Evolutionary conservation across 2,113 vertebrate species (phyloP), one percentile per base, ranked within the genome.

Genomic region (Suncus etruscus): DNA sequence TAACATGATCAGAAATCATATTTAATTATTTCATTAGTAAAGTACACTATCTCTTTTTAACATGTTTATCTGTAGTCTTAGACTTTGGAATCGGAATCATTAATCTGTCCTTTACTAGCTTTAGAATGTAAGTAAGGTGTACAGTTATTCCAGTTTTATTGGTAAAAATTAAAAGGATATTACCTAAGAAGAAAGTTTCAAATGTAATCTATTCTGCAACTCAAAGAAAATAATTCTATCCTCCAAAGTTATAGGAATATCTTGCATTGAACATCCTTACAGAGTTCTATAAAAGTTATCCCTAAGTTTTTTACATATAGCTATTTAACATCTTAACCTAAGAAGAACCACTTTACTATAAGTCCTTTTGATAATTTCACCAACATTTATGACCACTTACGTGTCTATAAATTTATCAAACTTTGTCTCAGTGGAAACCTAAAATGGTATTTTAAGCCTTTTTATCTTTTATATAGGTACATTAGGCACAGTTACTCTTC

Each of bases 71-170:
- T 66, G 58, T 61, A 48, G 25, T 20, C 8, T 1, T 47, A 29
- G 12, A 11, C 25, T 90, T 89, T 32, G 16, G 29, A 75, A 68
- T 81, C 45, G 77, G n/a, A 69, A 80, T 91, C 50, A 39, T 83
- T 3, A 15, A 31, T 50, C 47, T 73, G 9, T 15, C 69, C 11
- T 76, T 39, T 54, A 58, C 45, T 31, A 51, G 12, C 8, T 54
- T 1, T 65, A 48, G 85, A 48, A 83, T 29, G 4, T 66, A 24
- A 77, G 5, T 50, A 78, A 79, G 12, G 12, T 74, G 27, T 75
- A 15, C 8, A 50, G 18, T 7, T 20, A 68, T n/a, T 51, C 9
- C 58, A 65, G 24, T 4, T 22, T 90, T n/a, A 76, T 76, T 29
- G 76, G 22, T 50, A 25, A 94, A 73, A 61, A 10, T 54, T 15